Evolutionary conservation across 37 sponge, comb jelly and placozoan genomes (phyloP).

Genomic region (Halisarca cf. caerulea): DNA sequence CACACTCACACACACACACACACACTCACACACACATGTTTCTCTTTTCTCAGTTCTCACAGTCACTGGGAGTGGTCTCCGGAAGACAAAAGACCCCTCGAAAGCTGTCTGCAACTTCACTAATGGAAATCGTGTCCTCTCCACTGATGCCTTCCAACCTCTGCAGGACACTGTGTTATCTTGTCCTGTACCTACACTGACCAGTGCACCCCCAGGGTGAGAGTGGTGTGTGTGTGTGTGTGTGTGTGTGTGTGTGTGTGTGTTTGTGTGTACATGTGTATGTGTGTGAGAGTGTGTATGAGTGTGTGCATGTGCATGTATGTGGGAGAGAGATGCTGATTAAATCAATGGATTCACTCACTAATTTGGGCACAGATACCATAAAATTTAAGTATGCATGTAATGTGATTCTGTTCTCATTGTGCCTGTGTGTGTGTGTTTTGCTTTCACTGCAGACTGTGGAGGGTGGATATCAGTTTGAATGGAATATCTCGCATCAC

Average conservation of each 20-base stretch:
- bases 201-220: too few relatives aligned
- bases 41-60: not conserved
- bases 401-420: too few relatives aligned
- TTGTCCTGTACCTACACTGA: not conserved
- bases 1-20: too few relatives aligned
- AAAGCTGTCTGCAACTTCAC: not conserved
- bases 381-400: not conserved
- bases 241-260: conserved; percentile 10
- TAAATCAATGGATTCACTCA: too few relatives aligned
- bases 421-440: conserved; percentile 1
- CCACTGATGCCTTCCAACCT: too few relatives aligned
- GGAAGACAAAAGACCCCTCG: not conserved
- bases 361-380: too few relatives aligned
- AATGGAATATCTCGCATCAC: not conserved
- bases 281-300: not conserved
- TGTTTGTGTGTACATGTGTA: not conserved
- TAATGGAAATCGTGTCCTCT: too few relatives aligned
- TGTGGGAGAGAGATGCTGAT: not conserved
- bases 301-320: not conserved
- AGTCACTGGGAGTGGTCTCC: not conserved
- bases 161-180: not conserved
- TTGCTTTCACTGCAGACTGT: not conserved
- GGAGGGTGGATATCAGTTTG: conserved; percentile 8
- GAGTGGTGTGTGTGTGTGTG: not conserved
- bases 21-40: too few relatives aligned